phyloP scores from a whole-genome alignment of 2,888 invertebrate species.

The Cheilosia grossa region DNA sequence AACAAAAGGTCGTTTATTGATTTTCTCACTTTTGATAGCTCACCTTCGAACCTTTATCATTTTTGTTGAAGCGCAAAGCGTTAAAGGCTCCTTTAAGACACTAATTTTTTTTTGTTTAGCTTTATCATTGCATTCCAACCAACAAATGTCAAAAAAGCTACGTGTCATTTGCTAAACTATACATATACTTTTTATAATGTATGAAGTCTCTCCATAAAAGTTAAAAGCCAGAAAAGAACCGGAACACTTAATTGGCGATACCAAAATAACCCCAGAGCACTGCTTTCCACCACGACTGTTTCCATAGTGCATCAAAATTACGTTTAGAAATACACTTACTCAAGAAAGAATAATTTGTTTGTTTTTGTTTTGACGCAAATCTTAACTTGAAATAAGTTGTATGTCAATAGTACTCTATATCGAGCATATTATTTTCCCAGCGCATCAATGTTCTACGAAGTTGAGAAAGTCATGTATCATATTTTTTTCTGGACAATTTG shows the following conservation, averaged over 20 bases:
- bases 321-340: background rate
- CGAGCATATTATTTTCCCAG: conserved; percentile 22
- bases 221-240: background rate
- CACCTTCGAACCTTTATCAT: too few relatives aligned
- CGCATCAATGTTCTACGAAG: background rate
- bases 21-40: too few relatives aligned
- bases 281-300: background rate
- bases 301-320: conserved; percentile 1
- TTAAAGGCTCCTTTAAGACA: too few relatives aligned
- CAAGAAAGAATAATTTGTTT: background rate
- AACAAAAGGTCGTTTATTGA: too few relatives aligned
- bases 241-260: conserved; percentile 3
- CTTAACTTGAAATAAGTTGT: conserved; percentile 16
- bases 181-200: too few relatives aligned
- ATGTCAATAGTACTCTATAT: conserved; percentile 13
- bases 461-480: background rate
- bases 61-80: too few relatives aligned
- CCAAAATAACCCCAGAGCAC: background rate
- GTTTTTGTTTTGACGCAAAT: conserved; percentile 18
- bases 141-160: too few relatives aligned
- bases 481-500: conserved; percentile 9
- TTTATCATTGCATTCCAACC: too few relatives aligned
- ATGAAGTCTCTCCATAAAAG: background rate
- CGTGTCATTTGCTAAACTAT: too few relatives aligned
- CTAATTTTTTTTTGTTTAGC: too few relatives aligned